Base-by-base conservation (phyloP, 2,888 invertebrate genomes). In the Neocrepidodera transversa region DNA sequence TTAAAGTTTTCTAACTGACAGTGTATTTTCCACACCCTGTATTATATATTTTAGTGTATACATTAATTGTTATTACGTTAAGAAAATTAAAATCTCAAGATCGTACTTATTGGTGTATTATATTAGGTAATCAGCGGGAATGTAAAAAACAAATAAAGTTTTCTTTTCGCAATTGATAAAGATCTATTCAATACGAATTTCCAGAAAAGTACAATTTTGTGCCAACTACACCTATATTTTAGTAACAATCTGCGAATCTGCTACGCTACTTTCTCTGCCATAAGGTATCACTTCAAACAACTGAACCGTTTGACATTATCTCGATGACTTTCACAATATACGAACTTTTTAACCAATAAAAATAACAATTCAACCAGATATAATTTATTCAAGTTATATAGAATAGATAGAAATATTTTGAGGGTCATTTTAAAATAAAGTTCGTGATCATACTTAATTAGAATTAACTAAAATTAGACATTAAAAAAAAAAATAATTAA, bases 241-340 rank as follows among this genome's bases (percentile, higher is more conserved):
- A 38, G 38, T 38, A 38, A 38, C 17, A 38, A 38, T 38, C 38
- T 38, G 16, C 14, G 17, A 38, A 38, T 38, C 38, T 38, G 38
- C 38, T 38, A 38, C 40, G 30, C 30, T 4, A 53, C 52, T 53
- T 53, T 53, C 52, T 53, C 43, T 40, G 43, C 42, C 43, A 32
- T 42, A 30, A 53, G 52, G 42, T 53, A 53, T 43, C 30, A 53
- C 20, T 53, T 43, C 18, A 43, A 53, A 53, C 43, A 43, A 53
- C 13, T 53, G 52, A 43, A 53, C 30, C 52, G 32, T 32, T 42
- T 53, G 43, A 30, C 32, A 45, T 43, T 53, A 53, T 53, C 52
- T 32, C 30, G 32, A 53, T 53, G 42, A 53, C 43, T 53, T 53
- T 53, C 52, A 43, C 52, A 53, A 32, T 32, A 28, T 20, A 45